Percentiles rank a stretch among this genome's conserved stretches.
These are phyloP conservation scores for Halcyon badia DNA, from an alignment of 2,797 vertebrate species.

Conservation along the genomic window DNA sequence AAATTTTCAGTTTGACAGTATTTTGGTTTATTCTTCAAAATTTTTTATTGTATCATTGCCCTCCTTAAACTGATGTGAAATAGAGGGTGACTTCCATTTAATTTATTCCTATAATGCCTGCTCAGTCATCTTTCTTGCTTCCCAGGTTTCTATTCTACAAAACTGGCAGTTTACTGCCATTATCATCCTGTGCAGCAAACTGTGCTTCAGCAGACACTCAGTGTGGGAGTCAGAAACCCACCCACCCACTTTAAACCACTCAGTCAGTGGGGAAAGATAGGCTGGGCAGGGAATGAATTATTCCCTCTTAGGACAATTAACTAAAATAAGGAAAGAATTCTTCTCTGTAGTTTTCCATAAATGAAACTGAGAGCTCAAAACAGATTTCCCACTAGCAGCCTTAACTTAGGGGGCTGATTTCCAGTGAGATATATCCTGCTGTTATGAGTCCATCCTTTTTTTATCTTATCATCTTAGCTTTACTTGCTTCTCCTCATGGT, in stretches of 20 bases:
- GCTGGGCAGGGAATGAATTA: background rate
- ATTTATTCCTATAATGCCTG: background rate
- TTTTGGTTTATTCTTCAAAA: background rate
- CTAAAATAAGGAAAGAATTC: background rate
- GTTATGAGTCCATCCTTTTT: background rate
- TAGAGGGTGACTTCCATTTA: background rate
- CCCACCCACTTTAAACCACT: background rate
- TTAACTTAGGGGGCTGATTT: background rate
- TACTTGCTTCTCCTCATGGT: background rate
- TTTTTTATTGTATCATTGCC: background rate
- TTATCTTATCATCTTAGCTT: background rate
- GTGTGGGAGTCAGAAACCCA: background rate
- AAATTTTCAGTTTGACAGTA: background rate
- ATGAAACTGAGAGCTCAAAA: background rate
- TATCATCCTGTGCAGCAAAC: background rate
- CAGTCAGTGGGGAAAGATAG: background rate
- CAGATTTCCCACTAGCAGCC: background rate
- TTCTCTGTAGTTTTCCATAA: background rate
- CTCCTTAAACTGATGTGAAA: background rate
- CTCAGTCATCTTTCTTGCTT: background rate
- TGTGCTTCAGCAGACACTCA: rapidly evolving
- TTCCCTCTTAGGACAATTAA: background rate
- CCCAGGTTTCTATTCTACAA: background rate
- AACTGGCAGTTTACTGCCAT: background rate
- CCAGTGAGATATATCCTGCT: background rate